Conservation (phyloP, 92 coral and sea anemone genomes). For the Plumapathes pennacea region DNA sequence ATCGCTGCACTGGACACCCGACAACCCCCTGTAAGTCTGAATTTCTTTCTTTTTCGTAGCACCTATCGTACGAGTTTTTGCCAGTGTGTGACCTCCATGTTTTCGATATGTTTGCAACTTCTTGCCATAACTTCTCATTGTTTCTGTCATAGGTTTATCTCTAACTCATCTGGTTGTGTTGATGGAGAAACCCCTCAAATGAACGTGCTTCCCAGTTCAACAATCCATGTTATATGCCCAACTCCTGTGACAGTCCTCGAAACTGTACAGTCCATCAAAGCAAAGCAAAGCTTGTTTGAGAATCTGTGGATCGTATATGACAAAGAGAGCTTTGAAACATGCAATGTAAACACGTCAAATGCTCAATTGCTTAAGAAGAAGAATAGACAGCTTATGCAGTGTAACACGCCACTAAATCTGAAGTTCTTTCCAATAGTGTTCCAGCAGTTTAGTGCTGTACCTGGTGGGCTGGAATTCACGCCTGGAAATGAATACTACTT, state of each 20-base stretch:
- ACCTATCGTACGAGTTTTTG: no score
- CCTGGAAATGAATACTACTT: conserved; percentile 6
- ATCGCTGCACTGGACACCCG: conserved; percentile 24
- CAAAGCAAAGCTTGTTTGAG: conserved; percentile 9
- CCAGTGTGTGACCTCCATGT: no score
- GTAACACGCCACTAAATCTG: not conserved
- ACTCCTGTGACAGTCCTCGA: conserved; percentile 12
- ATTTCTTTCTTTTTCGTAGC: no score
- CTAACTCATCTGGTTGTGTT: not conserved
- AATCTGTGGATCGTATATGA: conserved; percentile 31
- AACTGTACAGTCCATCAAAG: conserved; percentile 5
- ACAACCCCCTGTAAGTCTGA: conserved; percentile 29
- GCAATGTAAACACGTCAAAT: not conserved
- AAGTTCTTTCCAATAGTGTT: conserved; percentile 4
- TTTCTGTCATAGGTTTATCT: not conserved
- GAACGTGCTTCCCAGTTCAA: conserved; percentile 6
- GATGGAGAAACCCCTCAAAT: conserved; percentile 14
- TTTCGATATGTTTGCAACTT: no score
- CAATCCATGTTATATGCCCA: conserved; percentile 14
- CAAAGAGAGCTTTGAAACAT: not conserved
- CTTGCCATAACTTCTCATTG: no score
- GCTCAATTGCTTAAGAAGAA: not conserved
- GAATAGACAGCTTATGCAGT: conserved; percentile 1
- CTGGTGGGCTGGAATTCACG: not conserved
- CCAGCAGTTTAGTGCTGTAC: conserved; percentile 3